Base-by-base conservation (phyloP, 2,888 invertebrate species). In the Eledone cirrhosa region DNA sequence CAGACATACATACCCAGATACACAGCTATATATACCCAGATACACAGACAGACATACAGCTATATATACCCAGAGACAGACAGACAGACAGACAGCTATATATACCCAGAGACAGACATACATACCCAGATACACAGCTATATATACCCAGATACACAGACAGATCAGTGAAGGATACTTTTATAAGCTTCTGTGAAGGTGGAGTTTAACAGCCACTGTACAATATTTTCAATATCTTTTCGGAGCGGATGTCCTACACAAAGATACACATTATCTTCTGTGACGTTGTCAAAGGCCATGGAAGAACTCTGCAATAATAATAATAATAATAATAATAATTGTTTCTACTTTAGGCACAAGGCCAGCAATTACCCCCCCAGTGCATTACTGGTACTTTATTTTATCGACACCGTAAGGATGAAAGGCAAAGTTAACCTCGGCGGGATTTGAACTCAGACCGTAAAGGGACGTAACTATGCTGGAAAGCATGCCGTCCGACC, bases 221-320 rank as follows among this genome's bases (percentile, higher is more conserved):
- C 92, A 82, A 99, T 96, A 86, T 93, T 94, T 87, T 94, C 94
- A 87, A 99, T 96, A 89, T 99, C 98, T 48, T 93, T 92, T 78
- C 95, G 94, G 29, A 96, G 92, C 2, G 99, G 99, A 91, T 99
- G 98, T 0, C 99, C 99, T 48, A 99, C 97, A 91, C 99, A 99
- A 1, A 94, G 94, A 91, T 99, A 99, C 3, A 96, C 98, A 89
- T 94, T 95, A 84, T 95, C 94, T 91, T 98, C 97, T 41, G 94
- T 95, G 48, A 99, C 96, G 83, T 93, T 92, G 84, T 95, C 95
- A 91, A 95, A 97, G 1, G 98, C 98, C 91, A 99, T 94, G 91
- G 96, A 95, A 19, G 98, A 96, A 92, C 98, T 97, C 91, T 92
- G 87, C 2, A 33, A 69, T 33, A 33, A 14, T 41, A 41, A 41